Conservation (phyloP, 2,113 vertebrate genomes). For the Micromys minutus region DNA sequence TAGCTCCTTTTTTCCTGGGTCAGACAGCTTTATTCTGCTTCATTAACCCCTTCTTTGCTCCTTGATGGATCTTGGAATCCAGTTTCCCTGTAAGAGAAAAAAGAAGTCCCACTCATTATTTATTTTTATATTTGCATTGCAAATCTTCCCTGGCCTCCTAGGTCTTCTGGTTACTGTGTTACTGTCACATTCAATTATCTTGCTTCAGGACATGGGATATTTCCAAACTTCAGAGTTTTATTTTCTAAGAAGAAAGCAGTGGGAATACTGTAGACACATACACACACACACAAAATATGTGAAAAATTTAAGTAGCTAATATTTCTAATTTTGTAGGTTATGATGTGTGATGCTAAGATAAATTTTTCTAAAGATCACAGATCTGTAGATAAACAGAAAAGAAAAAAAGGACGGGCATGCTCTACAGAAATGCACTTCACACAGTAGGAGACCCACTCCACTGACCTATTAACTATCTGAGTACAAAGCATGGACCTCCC, state of each 20-base stretch:
- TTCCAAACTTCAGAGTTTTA: slow-evolving; percentile 73
- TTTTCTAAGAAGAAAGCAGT: slow-evolving; percentile 71
- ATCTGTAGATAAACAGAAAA: not conserved
- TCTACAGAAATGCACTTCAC: slow-evolving; percentile 27
- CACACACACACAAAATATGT: not conserved
- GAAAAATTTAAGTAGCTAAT: slow-evolving; percentile 58
- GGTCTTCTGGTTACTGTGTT: slow-evolving; percentile 83
- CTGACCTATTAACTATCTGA: not conserved
- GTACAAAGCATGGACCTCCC: slow-evolving; percentile 60
- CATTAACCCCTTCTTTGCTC: slow-evolving; percentile 97
- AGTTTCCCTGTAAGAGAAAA: slow-evolving; percentile 92
- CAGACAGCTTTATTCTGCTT: slow-evolving; percentile 85
- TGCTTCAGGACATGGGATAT: slow-evolving; percentile 80
- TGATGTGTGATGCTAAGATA: not conserved
- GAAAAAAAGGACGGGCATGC: slow-evolving; percentile 22
- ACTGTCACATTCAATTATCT: slow-evolving; percentile 85
- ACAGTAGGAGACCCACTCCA: not conserved
- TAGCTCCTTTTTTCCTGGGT: slow-evolving; percentile 47
- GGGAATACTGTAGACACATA: slow-evolving; percentile 39
- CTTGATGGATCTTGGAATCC: slow-evolving; percentile 96
- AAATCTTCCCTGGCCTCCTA: slow-evolving; percentile 83
- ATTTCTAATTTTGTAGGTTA: slow-evolving; percentile 51
- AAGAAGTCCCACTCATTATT: slow-evolving; percentile 80
- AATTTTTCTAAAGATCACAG: slow-evolving; percentile 18
- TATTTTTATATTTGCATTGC: slow-evolving; percentile 87